These are phyloP conservation scores for Siphlonurus alternatus DNA, from an alignment of 2,888 invertebrate species.

Conservation along the genomic window DNA sequence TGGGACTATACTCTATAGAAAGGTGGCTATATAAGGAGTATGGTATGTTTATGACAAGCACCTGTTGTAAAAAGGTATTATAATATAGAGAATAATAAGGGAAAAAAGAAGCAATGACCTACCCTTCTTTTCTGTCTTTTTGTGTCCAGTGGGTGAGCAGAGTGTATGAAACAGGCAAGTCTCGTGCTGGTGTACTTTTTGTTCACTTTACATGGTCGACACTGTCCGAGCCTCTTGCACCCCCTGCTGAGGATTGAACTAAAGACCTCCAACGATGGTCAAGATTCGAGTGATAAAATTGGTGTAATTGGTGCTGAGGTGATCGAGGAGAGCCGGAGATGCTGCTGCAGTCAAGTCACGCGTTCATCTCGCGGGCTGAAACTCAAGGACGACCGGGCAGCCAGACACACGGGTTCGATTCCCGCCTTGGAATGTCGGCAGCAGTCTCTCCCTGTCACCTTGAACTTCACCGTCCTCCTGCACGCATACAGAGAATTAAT, in stretches of 20 bases:
- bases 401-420: background rate
- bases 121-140: background rate
- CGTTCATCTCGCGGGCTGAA: too few relatives aligned
- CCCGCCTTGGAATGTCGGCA: background rate
- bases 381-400: background rate
- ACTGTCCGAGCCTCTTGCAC: too few relatives aligned
- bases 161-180: background rate
- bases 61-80: background rate
- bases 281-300: background rate
- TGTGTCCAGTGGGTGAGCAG: background rate
- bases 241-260: background rate
- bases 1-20: too few relatives aligned
- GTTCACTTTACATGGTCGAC: too few relatives aligned
- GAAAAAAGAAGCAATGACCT: background rate
- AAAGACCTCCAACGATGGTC: background rate
- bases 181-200: background rate
- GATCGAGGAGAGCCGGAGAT: too few relatives aligned
- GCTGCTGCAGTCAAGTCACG: background rate
- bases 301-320: background rate
- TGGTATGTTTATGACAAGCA: background rate
- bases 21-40: background rate
- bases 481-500: background rate
- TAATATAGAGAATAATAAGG: background rate
- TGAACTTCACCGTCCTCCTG: background rate
- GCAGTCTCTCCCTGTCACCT: background rate